Base-by-base conservation (phyloP, 2,797 vertebrate species). In the Synaphobranchus kaupii region DNA sequence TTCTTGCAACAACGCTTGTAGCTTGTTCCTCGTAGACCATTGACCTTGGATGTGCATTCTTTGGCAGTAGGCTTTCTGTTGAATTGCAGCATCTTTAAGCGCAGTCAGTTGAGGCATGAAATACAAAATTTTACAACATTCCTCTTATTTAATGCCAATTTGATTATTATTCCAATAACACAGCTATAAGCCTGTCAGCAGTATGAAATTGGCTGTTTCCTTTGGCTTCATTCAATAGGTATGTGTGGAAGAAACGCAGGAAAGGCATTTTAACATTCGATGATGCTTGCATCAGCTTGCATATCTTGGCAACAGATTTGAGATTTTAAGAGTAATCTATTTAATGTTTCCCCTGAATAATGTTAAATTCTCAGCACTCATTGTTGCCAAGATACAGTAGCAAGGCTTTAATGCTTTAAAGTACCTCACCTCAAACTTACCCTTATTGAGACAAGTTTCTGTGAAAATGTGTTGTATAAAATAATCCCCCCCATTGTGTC, bases 151-250 rank as follows among this genome's bases (percentile, higher is more conserved):
- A 58, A 50, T 56, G 85, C 76, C 76, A 81, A 34, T 63, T 66
- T 28, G 1, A 44, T 82, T 82, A 39, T 86, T 89, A 58, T 81
- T 39, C 80, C 80, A 84, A 86, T 39, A 34, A 28, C 58, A 31
- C 81, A 20, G 84, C 86, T 82, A 73, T 89, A 87, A 87, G 76
- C 78, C 86, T 88, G 86, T 83, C 34, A 89, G 88, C 88, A 87
- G 89, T 71, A 83, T 85, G 5, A 52, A 44, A 88, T 86, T 88
- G 84, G 86, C 88, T 89, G 86, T 91, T 90, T 89, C 88, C 86
- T 84, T 90, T 87, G 86, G 84, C 56, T 50, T 22, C 52, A 85
- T 90, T 84, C 87, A 87, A 86, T 83, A 83, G 87, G 86, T 82
- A 78, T 88, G 76, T 86, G 85, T 15, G 84, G 86, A 89, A 87